These are phyloP conservation scores for Spinus pinus DNA, from an alignment of 2,797 vertebrate species.

Conservation along the genomic window DNA sequence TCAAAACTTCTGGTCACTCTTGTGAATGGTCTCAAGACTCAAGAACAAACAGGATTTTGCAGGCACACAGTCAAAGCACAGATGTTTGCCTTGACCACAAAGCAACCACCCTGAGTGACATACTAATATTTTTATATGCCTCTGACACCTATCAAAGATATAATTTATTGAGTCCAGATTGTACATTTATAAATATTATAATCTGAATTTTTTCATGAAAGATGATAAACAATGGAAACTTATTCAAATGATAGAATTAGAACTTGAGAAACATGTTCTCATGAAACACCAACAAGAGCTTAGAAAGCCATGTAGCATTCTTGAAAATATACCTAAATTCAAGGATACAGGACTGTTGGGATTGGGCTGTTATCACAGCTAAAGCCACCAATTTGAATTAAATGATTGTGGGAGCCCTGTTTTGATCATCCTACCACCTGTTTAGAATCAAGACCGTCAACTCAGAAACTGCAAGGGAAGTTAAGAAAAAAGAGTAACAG, in stretches of 20 bases:
- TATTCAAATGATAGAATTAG: neutral
- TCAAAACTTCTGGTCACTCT: neutral
- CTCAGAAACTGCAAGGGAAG: neutral
- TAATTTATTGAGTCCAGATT: neutral
- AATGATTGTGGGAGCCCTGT: neutral
- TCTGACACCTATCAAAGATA: neutral
- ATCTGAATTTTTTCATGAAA: neutral
- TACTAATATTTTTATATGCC: neutral
- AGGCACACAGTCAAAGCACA: neutral
- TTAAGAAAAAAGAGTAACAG: neutral
- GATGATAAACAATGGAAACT: neutral
- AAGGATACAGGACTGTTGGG: neutral
- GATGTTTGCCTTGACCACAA: neutral
- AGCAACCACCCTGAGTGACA: neutral
- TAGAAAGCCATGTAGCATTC: neutral
- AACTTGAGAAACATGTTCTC: neutral
- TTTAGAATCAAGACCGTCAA: rapidly evolving
- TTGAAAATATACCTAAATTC: neutral
- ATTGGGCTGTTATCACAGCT: neutral
- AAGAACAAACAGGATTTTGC: neutral
- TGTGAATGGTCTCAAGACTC: neutral
- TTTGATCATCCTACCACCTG: neutral
- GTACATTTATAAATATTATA: neutral
- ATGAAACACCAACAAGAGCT: neutral
- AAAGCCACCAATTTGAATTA: neutral